Evolutionary conservation across 2,888 invertebrate genomes (phyloP).

Genomic region (Eupithecia pulchellata): DNA sequence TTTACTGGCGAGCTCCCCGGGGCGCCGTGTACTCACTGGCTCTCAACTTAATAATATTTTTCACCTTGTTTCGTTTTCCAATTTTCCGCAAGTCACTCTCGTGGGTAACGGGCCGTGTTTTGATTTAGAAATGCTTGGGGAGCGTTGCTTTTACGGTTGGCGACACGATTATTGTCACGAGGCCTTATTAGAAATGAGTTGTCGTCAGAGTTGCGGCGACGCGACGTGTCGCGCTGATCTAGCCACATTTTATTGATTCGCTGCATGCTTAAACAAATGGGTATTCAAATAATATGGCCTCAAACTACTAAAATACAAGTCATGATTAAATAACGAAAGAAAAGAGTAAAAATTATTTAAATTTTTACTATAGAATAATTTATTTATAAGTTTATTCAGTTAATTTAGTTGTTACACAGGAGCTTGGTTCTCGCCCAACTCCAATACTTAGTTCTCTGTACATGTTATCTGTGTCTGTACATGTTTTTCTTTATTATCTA

Average conservation of each 20-base stretch:
- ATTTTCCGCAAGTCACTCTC: conserved; percentile 86
- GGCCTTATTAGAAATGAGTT: not conserved
- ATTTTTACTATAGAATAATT: no score
- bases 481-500: no score
- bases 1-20: conserved; percentile 19
- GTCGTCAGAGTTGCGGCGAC: not conserved
- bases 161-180: conserved; percentile 47
- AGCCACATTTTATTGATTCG: not conserved
- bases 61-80: conserved; percentile 86
- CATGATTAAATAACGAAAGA: no score
- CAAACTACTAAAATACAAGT: no score
- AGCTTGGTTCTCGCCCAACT: no score
- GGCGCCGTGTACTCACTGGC: conserved; percentile 55
- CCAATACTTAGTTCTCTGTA: no score
- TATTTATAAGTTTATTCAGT: no score
- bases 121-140: conserved; percentile 78
- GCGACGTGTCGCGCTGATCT: no score
- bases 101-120: conserved; percentile 82
- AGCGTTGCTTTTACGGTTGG: conserved; percentile 44
- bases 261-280: no score
- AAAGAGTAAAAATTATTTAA: no score
- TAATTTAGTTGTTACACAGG: no score
- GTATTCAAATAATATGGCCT: not conserved
- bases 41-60: conserved; percentile 84
- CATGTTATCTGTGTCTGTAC: no score